Conservation (phyloP, 1,140 invertebrate species). For the Meteorus sp. region DNA sequence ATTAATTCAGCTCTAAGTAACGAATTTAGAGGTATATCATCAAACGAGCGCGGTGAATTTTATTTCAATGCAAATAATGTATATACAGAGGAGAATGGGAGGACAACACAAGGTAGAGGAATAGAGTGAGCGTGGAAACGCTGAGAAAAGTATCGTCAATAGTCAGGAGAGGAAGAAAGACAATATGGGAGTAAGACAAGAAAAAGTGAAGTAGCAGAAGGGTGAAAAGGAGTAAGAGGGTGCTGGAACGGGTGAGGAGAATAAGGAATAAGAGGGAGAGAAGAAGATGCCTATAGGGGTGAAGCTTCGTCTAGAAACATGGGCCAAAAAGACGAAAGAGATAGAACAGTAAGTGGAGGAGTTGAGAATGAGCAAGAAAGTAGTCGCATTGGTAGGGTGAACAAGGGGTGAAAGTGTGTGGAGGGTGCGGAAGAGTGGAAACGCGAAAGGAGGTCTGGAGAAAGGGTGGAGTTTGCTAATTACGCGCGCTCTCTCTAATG, state of each 20-base stretch:
- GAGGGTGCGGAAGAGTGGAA: too few species aligned
- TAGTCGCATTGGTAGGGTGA: too few species aligned
- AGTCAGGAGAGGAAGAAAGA: neutral
- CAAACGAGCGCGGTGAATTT: too few species aligned
- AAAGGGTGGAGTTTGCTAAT: constrained; percentile 76
- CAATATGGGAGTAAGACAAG: constrained; percentile 8
- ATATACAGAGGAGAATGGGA: too few species aligned
- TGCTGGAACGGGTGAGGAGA: constrained; percentile 32
- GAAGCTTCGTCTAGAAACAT: neutral
- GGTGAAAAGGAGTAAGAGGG: constrained; percentile 33
- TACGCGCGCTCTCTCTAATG: constrained; percentile 80
- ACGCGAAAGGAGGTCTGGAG: constrained; percentile 48
- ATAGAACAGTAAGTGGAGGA: constrained; percentile 16
- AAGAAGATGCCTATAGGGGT: constrained; percentile 39
- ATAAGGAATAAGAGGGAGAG: constrained; percentile 18
- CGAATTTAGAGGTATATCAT: too few species aligned
- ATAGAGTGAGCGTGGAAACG: neutral
- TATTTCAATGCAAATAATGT: too few species aligned
- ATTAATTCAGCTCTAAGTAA: too few species aligned
- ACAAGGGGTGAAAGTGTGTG: constrained; percentile 27
- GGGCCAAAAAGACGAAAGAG: neutral
- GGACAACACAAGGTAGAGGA: neutral
- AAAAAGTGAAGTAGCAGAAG: constrained; percentile 5
- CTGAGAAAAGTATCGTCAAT: neutral
- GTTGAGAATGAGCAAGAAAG: neutral